These are phyloP conservation scores for Brachynemurus nebulosus DNA, from an alignment of 2,888 invertebrate genomes.

Conservation along the genomic window DNA sequence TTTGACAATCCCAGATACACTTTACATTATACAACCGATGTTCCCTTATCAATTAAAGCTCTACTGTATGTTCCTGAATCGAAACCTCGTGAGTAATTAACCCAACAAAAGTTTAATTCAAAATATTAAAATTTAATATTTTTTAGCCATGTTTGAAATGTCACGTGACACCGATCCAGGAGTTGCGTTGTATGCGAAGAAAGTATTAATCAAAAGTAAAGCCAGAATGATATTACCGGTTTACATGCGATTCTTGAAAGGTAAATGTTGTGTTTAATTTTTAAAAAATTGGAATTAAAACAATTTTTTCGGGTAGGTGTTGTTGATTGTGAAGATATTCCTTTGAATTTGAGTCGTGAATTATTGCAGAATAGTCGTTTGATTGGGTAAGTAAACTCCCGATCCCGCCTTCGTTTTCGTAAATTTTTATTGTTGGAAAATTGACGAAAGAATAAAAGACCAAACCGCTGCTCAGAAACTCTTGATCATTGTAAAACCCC, in stretches of 20 bases:
- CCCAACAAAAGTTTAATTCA: no score
- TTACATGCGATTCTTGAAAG: slow-evolving; percentile 92
- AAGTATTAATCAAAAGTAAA: slow-evolving; percentile 83
- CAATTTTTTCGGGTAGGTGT: slow-evolving; percentile 46
- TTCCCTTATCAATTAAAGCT: slow-evolving; percentile 79
- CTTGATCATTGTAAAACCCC: no score
- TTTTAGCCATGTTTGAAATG: slow-evolving; percentile 69
- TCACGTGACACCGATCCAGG: slow-evolving; percentile 73
- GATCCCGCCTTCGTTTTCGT: no score
- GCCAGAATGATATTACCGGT: slow-evolving; percentile 85
- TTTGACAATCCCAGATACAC: slow-evolving; percentile 81
- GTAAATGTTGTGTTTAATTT: slow-evolving; percentile 26
- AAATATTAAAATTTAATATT: slow-evolving; percentile 8
- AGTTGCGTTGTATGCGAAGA: slow-evolving; percentile 80
- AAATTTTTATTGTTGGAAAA: no score
- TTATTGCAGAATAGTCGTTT: slow-evolving; percentile 85
- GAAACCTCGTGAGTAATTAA: slow-evolving; percentile 1
- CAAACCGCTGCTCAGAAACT: no score
- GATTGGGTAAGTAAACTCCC: slow-evolving; percentile 59
- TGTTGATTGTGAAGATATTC: slow-evolving; percentile 97
- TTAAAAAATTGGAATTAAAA: background rate
- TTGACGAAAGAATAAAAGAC: no score
- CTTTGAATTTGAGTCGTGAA: slow-evolving; percentile 90
- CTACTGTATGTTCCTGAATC: slow-evolving; percentile 85
- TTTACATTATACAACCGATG: slow-evolving; percentile 87